Conservation (phyloP, 2,113 vertebrate species). For the Miniopterus natalensis region DNA sequence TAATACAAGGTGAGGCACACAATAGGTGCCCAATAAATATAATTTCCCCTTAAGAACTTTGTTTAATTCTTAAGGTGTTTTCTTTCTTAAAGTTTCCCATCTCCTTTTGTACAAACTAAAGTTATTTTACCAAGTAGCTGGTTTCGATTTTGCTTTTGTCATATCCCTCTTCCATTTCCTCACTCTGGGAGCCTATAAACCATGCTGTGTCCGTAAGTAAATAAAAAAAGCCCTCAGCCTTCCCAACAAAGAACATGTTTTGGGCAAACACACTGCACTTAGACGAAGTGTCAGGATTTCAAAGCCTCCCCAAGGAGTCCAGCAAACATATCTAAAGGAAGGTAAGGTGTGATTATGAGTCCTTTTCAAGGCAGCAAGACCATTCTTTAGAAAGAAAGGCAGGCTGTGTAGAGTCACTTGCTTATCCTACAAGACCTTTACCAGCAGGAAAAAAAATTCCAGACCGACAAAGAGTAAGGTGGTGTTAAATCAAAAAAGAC, state of each 20-base stretch:
- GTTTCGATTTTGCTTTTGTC: conserved; percentile 75
- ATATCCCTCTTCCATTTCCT: conserved; percentile 75
- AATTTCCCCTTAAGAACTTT: conserved; percentile 26
- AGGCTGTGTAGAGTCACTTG: conserved; percentile 70
- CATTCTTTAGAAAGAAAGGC: conserved; percentile 71
- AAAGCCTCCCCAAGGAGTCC: conserved; percentile 83
- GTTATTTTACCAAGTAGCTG: conserved; percentile 70
- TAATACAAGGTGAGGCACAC: background rate
- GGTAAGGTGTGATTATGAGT: conserved; percentile 69
- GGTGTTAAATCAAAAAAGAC: conserved; percentile 43
- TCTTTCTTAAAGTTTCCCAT: background rate
- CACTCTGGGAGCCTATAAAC: conserved; percentile 70
- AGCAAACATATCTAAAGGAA: conserved; percentile 82
- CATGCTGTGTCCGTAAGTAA: conserved; percentile 73
- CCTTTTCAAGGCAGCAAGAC: conserved; percentile 76
- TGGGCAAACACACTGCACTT: conserved; percentile 80
- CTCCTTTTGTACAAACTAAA: background rate
- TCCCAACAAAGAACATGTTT: conserved; percentile 79
- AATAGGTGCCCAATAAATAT: background rate
- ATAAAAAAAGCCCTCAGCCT: conserved; percentile 71
- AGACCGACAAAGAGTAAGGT: conserved; percentile 24
- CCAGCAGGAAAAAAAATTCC: background rate
- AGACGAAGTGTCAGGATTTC: conserved; percentile 79
- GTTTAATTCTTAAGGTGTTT: conserved; percentile 48
- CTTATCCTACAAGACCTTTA: conserved; percentile 73